Conservation (phyloP, 37 sponge, comb jelly and placozoan species). For the Amphimedon queenslandica region DNA sequence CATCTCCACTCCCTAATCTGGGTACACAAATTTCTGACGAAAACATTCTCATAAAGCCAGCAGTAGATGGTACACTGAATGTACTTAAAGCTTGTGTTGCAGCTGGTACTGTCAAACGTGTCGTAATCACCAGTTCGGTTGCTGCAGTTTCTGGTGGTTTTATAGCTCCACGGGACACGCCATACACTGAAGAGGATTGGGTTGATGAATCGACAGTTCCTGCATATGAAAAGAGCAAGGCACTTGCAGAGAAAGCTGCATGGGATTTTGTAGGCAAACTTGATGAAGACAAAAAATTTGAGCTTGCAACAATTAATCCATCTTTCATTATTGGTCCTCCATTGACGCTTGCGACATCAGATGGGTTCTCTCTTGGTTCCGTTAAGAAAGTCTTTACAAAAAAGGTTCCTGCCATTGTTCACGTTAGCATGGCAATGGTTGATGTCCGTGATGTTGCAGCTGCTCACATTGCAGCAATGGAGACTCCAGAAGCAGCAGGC, state of each 20-base stretch:
- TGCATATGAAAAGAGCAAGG: constrained; percentile 79
- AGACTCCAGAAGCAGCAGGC: constrained; percentile 60
- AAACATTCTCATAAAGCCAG: constrained; percentile 38
- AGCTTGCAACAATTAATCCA: constrained; percentile 77
- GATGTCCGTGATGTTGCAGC: constrained; percentile 89
- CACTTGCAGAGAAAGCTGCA: constrained; percentile 75
- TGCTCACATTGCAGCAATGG: constrained; percentile 85
- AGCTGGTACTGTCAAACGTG: constrained; percentile 76
- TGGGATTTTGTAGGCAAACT: constrained; percentile 70
- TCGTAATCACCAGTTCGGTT: constrained; percentile 85
- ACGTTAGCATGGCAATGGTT: constrained; percentile 39
- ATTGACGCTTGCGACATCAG: constrained; percentile 32
- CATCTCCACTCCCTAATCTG: constrained; percentile 73
- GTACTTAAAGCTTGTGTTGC: constrained; percentile 80
- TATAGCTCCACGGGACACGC: constrained; percentile 19
- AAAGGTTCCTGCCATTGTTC: constrained; percentile 42
- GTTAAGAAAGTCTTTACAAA: constrained; percentile 35
- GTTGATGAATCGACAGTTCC: constrained; percentile 24
- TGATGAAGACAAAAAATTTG: constrained; percentile 66
- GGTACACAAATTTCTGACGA: constrained; percentile 20
- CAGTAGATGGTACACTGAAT: constrained; percentile 78
- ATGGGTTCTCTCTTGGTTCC: constrained; percentile 14
- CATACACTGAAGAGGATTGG: constrained; percentile 88
- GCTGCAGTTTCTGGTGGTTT: constrained; percentile 69
- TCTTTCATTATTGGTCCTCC: constrained; percentile 71